phyloP scores from a whole-genome alignment of 2,888 invertebrate genomes.

The Mythimna loreyi region DNA sequence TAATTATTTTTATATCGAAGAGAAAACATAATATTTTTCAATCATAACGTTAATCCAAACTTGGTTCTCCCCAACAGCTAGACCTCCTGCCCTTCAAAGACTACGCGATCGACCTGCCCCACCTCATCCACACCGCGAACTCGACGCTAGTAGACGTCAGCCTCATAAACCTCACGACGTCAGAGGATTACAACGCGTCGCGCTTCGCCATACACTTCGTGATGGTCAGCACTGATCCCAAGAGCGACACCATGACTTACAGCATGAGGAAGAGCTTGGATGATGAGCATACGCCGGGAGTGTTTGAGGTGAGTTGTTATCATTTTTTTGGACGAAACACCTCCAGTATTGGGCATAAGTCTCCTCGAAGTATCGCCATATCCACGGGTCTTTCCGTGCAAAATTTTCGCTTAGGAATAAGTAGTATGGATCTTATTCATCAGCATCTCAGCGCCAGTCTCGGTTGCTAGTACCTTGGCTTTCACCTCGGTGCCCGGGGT shows the following conservation, averaged over 20 bases:
- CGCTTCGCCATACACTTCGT: constrained; percentile 92
- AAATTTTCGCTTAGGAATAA: too few species aligned
- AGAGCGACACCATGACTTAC: constrained; percentile 78
- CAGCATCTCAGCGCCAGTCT: too few species aligned
- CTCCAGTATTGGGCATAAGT: too few species aligned
- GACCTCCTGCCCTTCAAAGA: constrained; percentile 84
- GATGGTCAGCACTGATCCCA: constrained; percentile 87
- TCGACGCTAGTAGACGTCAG: constrained; percentile 92
- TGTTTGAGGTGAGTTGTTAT: constrained; percentile 90
- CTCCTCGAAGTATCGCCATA: too few species aligned
- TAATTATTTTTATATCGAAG: too few species aligned
- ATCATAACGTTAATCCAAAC: too few species aligned
- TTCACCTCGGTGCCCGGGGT: too few species aligned
- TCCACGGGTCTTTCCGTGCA: too few species aligned
- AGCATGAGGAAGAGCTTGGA: constrained; percentile 91
- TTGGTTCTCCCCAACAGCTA: constrained; percentile 81
- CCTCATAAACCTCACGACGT: constrained; percentile 88
- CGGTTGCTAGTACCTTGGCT: too few species aligned
- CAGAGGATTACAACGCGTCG: constrained; percentile 86
- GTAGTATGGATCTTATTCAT: too few species aligned
- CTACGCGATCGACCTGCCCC: constrained; percentile 90
- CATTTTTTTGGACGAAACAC: neutral
- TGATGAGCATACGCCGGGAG: constrained; percentile 94
- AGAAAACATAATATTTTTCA: too few species aligned
- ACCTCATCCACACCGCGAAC: constrained; percentile 92